Evolutionary conservation across 2,113 vertebrate species (phyloP).

Genomic region (human (Homo sapiens)): GRCh38 chr6:153121501-153122000

Average conservation of each 20-base stretch:
- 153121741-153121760: background rate
- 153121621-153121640: background rate
- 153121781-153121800: constrained; percentile 26
- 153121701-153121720: background rate
- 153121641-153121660: background rate
- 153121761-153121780: background rate
- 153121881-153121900: constrained; percentile 69
- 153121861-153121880: constrained; percentile 63
- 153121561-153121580: constrained; percentile 15
- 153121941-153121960: constrained; percentile 75
- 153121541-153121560: background rate
- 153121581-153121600: constrained; percentile 1
- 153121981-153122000: constrained; percentile 59
- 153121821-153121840: constrained; percentile 21
- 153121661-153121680: background rate
- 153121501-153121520: constrained; percentile 25
- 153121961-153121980: constrained; percentile 68
- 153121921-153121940: constrained; percentile 73
- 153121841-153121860: constrained; percentile 44
- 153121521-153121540: background rate
- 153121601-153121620: background rate
- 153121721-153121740: background rate
- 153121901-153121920: constrained; percentile 64
- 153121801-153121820: constrained; percentile 43
- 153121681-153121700: background rate